Conservation (phyloP, 2,888 invertebrate genomes). For the Urechis unicinctus region DNA sequence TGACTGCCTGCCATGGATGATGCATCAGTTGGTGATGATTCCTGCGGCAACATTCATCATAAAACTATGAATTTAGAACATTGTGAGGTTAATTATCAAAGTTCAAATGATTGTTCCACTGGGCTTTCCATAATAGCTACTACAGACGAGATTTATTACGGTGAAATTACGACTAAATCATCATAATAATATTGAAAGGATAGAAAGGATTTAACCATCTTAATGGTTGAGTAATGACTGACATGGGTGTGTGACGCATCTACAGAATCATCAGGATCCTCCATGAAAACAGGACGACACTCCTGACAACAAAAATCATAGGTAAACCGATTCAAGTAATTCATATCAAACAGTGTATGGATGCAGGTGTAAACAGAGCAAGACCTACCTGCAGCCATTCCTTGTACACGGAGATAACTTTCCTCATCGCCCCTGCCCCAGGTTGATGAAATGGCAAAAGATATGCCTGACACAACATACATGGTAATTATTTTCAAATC, state of each 20-base stretch:
- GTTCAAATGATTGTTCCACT: too few species aligned
- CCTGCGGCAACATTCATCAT: too few species aligned
- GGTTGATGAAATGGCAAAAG: constrained; percentile 82
- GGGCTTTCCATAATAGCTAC: too few species aligned
- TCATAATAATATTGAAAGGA: too few species aligned
- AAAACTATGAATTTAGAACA: too few species aligned
- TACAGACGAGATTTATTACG: too few species aligned
- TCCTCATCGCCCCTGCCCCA: constrained; percentile 76
- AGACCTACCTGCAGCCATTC: constrained; percentile 70
- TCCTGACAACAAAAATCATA: constrained; percentile 30
- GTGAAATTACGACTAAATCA: too few species aligned
- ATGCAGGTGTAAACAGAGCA: background rate
- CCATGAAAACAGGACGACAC: constrained; percentile 42
- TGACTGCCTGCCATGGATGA: background rate
- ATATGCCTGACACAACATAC: constrained; percentile 60
- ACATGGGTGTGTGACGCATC: background rate
- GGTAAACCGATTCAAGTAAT: too few species aligned
- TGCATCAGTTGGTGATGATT: background rate
- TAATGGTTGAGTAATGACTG: too few species aligned
- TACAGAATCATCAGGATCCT: constrained; percentile 21
- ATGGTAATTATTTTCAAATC: constrained; percentile 1
- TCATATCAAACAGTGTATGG: background rate
- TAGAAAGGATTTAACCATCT: too few species aligned
- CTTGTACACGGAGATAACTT: constrained; percentile 85
- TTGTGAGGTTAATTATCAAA: too few species aligned